Evolutionary conservation across 2,797 vertebrate genomes (phyloP), one percentile per base, ranked within the genome.

Genomic region (Australoheros facetus): DNA sequence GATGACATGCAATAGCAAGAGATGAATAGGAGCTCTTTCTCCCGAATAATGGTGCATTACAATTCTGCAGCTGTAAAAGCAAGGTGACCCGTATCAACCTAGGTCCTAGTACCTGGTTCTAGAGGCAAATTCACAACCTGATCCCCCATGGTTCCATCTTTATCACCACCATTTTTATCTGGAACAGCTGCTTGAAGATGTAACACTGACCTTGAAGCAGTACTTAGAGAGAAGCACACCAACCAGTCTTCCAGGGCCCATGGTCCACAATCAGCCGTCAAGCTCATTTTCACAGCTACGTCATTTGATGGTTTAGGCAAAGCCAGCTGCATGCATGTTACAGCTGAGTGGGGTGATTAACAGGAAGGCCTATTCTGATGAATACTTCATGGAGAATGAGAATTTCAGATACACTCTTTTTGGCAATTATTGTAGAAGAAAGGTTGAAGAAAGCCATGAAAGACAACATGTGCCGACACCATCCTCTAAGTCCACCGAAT

Each of bases 161-260:
- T 12, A 23, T 66, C 16, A 3, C 39, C 48, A 77, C 48, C 59
- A 57, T 58, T 71, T 77, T 51, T 75, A 86, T 70, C 45, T 82
- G 56, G 81, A 85, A 79, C 75, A 84, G 73, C 59, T 66, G 60
- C 81, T 77, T 86, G 82, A 75, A 80, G 89, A 86, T 85, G 81
- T 79, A 89, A 93, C 90, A 87, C 92, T 94, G 93, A 95, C 93
- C 93, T 95, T 94, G 93, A 93, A 88, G 89, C 83, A 79, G 79
- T 74, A 88, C 87, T 83, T 83, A 83, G 77, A 91, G 80, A 58
- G 56, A 57, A 42, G 62, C 62, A 30, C 73, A 77, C 66, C 77
- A 81, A 83, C 71, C 48, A 21, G 77, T 78, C 72, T 56, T 82
- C 75, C 75, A 81, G 34, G 75, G 73, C 80, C 75, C 23, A 30